phyloP scores from a whole-genome alignment of 1,140 invertebrate genomes.

The Radopholus similis region DNA sequence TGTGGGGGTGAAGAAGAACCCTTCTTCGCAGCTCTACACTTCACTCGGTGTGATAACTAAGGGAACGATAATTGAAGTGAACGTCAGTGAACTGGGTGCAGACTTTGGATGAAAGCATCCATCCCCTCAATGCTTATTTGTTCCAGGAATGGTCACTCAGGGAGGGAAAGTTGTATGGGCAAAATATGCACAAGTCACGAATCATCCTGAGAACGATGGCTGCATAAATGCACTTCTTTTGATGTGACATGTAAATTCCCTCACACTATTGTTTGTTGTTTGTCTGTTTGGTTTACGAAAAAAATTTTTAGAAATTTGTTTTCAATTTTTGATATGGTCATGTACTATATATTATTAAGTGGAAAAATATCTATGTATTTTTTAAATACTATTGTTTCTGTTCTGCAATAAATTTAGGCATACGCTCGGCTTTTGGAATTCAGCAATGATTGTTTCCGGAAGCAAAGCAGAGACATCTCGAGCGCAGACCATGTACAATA shows the following conservation, averaged over 20 bases:
- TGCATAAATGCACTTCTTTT: conserved; percentile 97
- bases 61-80: conserved; percentile 89
- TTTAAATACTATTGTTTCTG: no score
- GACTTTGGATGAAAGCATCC: no score
- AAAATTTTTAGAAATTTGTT: not conserved
- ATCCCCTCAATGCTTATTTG: no score
- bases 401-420: no score
- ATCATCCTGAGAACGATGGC: conserved; percentile 99
- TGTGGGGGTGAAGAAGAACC: conserved; percentile 98
- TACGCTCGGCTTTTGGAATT: no score
- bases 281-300: not conserved
- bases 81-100: conserved; percentile 96
- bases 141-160: conserved; percentile 95
- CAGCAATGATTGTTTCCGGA: no score
- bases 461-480: no score
- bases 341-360: no score
- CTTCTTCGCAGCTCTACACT: conserved; percentile 92
- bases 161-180: conserved; percentile 99
- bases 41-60: conserved; percentile 96
- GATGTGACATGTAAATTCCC: conserved; percentile 66
- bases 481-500: no score
- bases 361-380: no score
- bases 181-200: conserved; percentile 97
- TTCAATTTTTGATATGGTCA: not conserved
- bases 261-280: conserved; percentile 1